These are phyloP conservation scores for Proctacanthus coquilletti DNA, from an alignment of 1,140 invertebrate species.

Conservation along the genomic window DNA sequence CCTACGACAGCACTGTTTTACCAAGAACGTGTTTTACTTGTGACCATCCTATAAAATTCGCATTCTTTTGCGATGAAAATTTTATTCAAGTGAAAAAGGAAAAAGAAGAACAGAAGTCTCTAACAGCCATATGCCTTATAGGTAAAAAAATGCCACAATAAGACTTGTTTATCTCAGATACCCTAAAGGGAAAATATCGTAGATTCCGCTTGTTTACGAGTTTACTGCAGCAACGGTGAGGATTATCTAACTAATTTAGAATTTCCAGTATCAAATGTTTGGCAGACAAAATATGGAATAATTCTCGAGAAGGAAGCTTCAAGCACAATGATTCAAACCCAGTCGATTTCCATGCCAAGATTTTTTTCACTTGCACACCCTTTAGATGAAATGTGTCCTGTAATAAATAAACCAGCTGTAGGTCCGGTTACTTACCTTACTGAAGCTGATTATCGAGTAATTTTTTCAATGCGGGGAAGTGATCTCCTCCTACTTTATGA, in stretches of 20 bases:
- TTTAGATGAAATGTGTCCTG: conserved; percentile 73
- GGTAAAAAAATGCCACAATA: conserved; percentile 8
- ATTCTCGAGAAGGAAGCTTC: conserved; percentile 51
- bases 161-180: not conserved
- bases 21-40: conserved; percentile 60
- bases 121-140: conserved; percentile 24
- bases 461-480: conserved; percentile 45
- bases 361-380: conserved; percentile 77
- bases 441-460: conserved; percentile 37
- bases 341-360: conserved; percentile 37
- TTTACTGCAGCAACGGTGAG: conserved; percentile 64
- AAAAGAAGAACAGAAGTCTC: conserved; percentile 17
- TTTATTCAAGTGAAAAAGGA: conserved; percentile 5
- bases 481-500: conserved; percentile 62
- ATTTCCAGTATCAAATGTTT: conserved; percentile 64
- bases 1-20: conserved; percentile 21
- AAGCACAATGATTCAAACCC: conserved; percentile 17
- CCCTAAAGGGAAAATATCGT: not conserved
- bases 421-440: conserved; percentile 35
- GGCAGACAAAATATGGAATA: conserved; percentile 62
- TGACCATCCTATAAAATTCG: conserved; percentile 64
- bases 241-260: conserved; percentile 69
- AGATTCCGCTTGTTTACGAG: conserved; percentile 55
- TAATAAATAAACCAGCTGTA: conserved; percentile 47
- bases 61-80: conserved; percentile 46